phyloP scores from a whole-genome alignment of 2,888 invertebrate species.

The Emesis furor region DNA sequence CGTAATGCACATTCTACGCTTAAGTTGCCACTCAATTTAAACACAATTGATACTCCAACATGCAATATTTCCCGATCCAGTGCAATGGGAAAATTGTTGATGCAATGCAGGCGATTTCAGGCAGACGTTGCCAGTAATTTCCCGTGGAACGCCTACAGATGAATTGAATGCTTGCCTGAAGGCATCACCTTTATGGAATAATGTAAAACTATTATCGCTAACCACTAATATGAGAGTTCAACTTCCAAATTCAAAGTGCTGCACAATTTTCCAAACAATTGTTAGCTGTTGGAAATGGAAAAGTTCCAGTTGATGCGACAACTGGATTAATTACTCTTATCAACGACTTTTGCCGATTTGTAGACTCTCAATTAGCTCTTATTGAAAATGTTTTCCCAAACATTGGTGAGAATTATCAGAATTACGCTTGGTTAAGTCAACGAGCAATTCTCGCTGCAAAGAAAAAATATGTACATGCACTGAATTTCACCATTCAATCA shows the following conservation, averaged over 20 bases:
- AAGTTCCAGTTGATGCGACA: constrained; percentile 59
- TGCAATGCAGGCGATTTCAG: constrained; percentile 55
- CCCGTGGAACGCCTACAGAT: constrained; percentile 69
- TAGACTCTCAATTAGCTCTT: constrained; percentile 63
- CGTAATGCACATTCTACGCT: constrained; percentile 69
- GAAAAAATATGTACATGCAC: constrained; percentile 60
- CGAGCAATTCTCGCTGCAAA: constrained; percentile 62
- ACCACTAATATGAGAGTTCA: constrained; percentile 64
- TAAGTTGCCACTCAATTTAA: constrained; percentile 69
- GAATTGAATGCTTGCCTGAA: constrained; percentile 73
- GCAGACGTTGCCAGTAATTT: constrained; percentile 64
- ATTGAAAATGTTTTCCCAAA: constrained; percentile 62
- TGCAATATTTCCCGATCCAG: constrained; percentile 72
- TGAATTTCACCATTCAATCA: constrained; percentile 58
- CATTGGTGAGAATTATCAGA: constrained; percentile 58
- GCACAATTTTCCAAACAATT: constrained; percentile 71
- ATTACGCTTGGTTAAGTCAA: constrained; percentile 61
- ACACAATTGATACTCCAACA: constrained; percentile 72
- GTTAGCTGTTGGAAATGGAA: constrained; percentile 62
- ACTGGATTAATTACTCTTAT: constrained; percentile 64
- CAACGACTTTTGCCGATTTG: constrained; percentile 64
- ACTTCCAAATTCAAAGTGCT: constrained; percentile 68
- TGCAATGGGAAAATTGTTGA: constrained; percentile 58
- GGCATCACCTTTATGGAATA: constrained; percentile 70
- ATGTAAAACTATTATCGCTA: constrained; percentile 65